A percentile compares a stretch with the other conserved stretches of the same genome.
phyloP scores from a whole-genome alignment of 2,797 vertebrate genomes.

The Balearica regulorum region DNA sequence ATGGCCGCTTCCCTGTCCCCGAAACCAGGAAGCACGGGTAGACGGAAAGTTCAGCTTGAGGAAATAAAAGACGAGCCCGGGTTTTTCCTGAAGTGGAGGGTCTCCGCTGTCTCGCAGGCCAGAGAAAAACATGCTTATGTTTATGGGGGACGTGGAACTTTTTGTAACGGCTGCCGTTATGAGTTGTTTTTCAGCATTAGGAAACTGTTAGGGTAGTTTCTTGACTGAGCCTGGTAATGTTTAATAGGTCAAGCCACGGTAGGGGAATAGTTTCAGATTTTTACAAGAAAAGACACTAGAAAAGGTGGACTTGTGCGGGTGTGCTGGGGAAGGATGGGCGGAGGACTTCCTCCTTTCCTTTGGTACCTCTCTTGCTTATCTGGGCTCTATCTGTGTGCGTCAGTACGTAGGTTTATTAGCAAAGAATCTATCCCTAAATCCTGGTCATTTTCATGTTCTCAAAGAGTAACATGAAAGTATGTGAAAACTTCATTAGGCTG shows the following conservation, averaged over 20 bases:
- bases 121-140: background rate
- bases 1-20: background rate
- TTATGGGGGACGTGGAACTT: background rate
- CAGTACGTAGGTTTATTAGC: background rate
- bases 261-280: background rate
- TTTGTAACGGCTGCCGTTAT: background rate
- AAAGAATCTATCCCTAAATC: background rate
- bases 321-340: background rate
- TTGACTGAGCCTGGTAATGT: accelerated
- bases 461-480: background rate
- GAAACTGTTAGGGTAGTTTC: background rate
- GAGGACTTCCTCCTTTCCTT: background rate
- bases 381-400: background rate
- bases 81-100: background rate
- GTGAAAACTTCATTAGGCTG: background rate
- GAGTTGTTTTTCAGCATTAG: background rate
- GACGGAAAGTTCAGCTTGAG: background rate
- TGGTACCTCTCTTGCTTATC: background rate
- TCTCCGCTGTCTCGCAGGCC: background rate
- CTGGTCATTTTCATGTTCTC: background rate
- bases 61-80: background rate
- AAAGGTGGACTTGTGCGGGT: background rate
- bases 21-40: background rate
- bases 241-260: background rate
- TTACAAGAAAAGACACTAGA: background rate